phyloP scores from a whole-genome alignment of 2,888 invertebrate genomes.

The Dryobotodes eremita region DNA sequence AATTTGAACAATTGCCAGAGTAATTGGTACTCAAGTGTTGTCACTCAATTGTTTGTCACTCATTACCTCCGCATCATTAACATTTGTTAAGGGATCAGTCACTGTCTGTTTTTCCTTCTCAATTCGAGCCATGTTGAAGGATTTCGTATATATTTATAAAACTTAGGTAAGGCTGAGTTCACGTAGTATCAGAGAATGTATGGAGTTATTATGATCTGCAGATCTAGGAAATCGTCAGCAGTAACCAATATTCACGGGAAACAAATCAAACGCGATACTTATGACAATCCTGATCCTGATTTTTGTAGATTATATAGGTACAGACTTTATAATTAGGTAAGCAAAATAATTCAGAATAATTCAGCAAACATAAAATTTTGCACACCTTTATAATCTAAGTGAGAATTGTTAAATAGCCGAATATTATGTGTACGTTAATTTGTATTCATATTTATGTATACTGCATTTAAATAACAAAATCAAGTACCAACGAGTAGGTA shows the following conservation, averaged over 20 bases:
- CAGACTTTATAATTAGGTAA: background rate
- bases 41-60: slow-evolving; percentile 26
- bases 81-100: slow-evolving; percentile 50
- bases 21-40: slow-evolving; percentile 34
- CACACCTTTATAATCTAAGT: background rate
- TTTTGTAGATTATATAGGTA: background rate
- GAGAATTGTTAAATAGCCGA: background rate
- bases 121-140: slow-evolving; percentile 19
- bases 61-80: slow-evolving; percentile 19
- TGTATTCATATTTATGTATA: background rate
- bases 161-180: slow-evolving; percentile 20
- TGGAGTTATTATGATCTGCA: background rate
- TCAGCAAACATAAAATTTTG: too few relatives aligned
- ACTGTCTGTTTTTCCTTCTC: slow-evolving; percentile 28
- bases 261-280: background rate
- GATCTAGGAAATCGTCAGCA: background rate
- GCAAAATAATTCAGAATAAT: background rate
- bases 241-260: too few relatives aligned
- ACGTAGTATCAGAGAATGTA: background rate
- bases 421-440: background rate
- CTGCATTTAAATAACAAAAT: background rate
- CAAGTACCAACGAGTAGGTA: background rate
- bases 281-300: background rate
- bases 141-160: background rate
- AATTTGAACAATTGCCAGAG: slow-evolving; percentile 51